Conservation (phyloP, 2,113 vertebrate genomes). For the Phalacrocorax aristotelis region DNA sequence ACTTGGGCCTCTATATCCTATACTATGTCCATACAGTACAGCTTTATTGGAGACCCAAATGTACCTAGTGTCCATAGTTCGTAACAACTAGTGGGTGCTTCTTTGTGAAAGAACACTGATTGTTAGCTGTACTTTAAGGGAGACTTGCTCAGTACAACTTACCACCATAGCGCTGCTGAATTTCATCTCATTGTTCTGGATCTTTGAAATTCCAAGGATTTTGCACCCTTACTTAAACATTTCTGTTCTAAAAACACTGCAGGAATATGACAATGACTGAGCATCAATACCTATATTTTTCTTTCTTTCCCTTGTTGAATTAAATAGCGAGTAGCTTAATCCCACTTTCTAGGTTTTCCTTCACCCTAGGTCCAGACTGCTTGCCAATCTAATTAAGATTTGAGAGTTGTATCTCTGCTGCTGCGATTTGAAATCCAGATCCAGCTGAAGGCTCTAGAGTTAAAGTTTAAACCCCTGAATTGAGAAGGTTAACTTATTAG, state of each 20-base stretch:
- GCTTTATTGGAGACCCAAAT: neutral
- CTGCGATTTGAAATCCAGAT: constrained; percentile 47
- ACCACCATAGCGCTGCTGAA: neutral
- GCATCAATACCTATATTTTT: neutral
- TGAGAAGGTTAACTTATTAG: constrained; percentile 58
- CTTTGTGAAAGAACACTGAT: neutral
- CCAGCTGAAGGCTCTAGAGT: constrained; percentile 20
- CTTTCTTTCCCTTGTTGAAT: neutral
- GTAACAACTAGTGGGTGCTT: neutral
- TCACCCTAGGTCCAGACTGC: neutral
- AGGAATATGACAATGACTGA: neutral
- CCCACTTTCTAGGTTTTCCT: constrained; percentile 2
- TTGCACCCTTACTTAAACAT: neutral
- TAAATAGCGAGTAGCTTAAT: neutral
- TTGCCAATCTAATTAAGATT: constrained; percentile 67
- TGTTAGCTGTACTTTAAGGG: neutral
- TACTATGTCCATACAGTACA: neutral
- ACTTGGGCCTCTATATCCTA: neutral
- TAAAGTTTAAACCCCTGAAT: constrained; percentile 64
- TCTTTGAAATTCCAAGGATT: neutral
- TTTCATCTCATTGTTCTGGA: neutral
- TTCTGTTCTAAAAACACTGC: constrained; percentile 9
- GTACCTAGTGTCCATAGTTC: neutral
- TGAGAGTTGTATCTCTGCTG: constrained; percentile 29
- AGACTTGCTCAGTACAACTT: neutral